phyloP scores from a whole-genome alignment of 2,797 vertebrate genomes.

The Euphonia xanthogaster region DNA sequence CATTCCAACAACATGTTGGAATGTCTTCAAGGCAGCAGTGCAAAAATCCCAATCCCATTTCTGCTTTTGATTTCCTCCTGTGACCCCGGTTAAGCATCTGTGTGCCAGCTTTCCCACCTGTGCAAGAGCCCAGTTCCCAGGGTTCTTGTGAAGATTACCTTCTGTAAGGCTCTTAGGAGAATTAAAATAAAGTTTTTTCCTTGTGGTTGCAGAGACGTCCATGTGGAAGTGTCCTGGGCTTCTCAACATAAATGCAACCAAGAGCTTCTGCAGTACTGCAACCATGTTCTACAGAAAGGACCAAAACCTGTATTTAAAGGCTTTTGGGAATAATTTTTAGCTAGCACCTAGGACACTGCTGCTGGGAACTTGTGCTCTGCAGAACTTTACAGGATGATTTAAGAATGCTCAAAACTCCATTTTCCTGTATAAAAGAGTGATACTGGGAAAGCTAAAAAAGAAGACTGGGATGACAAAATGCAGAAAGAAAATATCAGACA shows the following conservation, averaged over 20 bases:
- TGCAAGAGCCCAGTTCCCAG: not conserved
- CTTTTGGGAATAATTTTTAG: not conserved
- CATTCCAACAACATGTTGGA: not conserved
- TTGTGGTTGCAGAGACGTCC: not conserved
- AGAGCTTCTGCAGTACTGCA: not conserved
- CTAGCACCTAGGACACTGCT: not conserved
- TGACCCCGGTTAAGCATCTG: not conserved
- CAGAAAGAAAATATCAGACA: not conserved
- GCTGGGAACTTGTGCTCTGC: not conserved
- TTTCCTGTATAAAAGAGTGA: not conserved
- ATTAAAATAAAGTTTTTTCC: constrained; percentile 25
- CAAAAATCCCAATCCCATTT: not conserved
- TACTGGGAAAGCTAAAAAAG: not conserved
- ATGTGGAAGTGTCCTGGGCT: not conserved
- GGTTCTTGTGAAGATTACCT: not conserved
- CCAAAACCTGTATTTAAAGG: not conserved
- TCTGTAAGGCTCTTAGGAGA: not conserved
- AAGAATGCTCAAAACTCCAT: not conserved
- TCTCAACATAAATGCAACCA: not conserved
- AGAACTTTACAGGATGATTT: not conserved
- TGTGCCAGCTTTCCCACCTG: not conserved
- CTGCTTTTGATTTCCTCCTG: not conserved
- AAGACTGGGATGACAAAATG: not conserved
- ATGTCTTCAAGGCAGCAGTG: not conserved
- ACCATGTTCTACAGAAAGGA: not conserved